Evolutionary conservation across 2,113 vertebrate species (phyloP), one percentile per base, ranked within the genome.

Genomic region (Mesitornis unicolor): DNA sequence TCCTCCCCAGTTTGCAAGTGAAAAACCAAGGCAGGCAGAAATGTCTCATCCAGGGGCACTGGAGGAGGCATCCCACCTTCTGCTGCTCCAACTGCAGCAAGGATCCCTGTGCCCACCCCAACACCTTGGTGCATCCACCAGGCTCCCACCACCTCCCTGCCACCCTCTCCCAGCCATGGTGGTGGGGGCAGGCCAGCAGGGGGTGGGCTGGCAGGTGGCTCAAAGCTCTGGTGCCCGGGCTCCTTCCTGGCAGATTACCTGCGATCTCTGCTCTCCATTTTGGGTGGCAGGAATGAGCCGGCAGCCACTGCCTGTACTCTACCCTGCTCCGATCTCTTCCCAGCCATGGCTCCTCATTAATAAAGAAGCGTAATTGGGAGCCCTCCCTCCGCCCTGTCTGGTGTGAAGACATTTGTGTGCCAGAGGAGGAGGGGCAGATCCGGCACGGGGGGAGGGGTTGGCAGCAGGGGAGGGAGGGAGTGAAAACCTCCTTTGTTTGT

Each of bases 401-500:
- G 64, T 96, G 61, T 85, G 94, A 90, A 74, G 65, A 93, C 88
- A 79, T 96, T 90, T 90, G 65, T 83, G 82, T 57, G 47, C 9
- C 5, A 33, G 48, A 61, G 83, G 80, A 85, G 89, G 79, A 95
- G 82, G 53, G 79, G 84, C 45, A 84, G 40, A 47, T 65, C 70
- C 69, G 6, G 70, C 70, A 11, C 17, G 35, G 50, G n/a, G n/a
- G n/a, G 56, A 43, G 53, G 67, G 73, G 26, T 9, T 4, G 85
- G 67, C 71, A 35, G 76, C 22, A 2, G 59, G 68, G 29, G 83
- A 54, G 40, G 53, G 89, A 48, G 56, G 35, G 47, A 75, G 38
- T 69, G 59, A 93, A 61, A 82, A 36, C 35, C n/a, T 74, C 47
- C 78, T 95, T 94, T 93, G 85, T 94, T 94, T 92, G 89, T 60